Conservation (phyloP, 2,888 invertebrate genomes). For the Drosophila mimica region DNA sequence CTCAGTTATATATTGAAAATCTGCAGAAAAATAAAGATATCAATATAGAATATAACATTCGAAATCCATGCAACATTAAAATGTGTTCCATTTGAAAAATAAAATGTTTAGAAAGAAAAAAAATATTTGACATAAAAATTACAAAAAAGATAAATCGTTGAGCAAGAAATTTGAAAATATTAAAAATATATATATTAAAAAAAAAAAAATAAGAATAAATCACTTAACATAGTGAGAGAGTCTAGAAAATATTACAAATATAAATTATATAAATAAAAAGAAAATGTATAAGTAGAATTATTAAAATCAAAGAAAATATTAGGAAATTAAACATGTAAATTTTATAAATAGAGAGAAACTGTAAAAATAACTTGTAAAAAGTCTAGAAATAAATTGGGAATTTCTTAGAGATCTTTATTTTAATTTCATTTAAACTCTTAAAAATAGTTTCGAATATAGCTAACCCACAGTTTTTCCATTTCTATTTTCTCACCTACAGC, state of each 20-base stretch:
- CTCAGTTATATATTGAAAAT: not conserved
- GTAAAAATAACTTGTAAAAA: slow-evolving; percentile 3
- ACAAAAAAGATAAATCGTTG: not conserved
- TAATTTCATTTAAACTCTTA: slow-evolving; percentile 1
- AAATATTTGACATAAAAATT: not conserved
- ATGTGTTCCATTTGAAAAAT: not conserved
- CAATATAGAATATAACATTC: not conserved
- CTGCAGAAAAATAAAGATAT: not conserved
- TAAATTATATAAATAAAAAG: not conserved
- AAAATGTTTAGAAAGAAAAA: not conserved
- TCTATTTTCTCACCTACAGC: slow-evolving; percentile 41
- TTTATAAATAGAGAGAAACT: slow-evolving; percentile 1
- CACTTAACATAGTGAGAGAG: not conserved
- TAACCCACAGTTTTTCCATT: slow-evolving; percentile 32
- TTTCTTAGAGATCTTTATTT: not conserved
- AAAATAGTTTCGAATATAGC: slow-evolving; percentile 37
- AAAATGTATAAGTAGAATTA: not conserved
- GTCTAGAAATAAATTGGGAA: not conserved
- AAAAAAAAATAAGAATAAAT: not conserved
- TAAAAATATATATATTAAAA: not conserved
- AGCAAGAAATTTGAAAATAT: not conserved
- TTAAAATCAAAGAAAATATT: not conserved
- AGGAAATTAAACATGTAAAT: slow-evolving; percentile 1
- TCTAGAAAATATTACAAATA: not conserved
- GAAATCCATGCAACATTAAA: not conserved